Conservation (phyloP, 2,113 vertebrate species). For the Greenwoodochromis staneri region DNA sequence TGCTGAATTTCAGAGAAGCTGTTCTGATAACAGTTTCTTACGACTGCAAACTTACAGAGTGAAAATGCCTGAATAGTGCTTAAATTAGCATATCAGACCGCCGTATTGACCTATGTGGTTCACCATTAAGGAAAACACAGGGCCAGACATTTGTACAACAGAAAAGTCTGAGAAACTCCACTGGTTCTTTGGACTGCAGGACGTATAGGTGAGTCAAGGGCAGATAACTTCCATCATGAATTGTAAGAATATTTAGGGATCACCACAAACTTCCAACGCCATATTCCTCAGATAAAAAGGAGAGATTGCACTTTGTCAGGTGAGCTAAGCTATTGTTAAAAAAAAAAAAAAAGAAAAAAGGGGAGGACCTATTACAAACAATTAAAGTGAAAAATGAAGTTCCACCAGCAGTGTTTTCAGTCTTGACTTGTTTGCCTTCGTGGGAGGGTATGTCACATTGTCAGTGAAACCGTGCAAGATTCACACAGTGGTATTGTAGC, state of each 20-base stretch:
- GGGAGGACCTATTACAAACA: not conserved
- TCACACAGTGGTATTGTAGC: not conserved
- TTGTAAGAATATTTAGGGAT: not conserved
- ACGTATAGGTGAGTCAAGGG: not conserved
- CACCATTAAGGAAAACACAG: not conserved
- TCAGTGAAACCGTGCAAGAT: not conserved
- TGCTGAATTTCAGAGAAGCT: not conserved
- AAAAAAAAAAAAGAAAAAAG: not conserved
- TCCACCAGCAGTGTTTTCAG: not conserved
- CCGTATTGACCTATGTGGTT: not conserved
- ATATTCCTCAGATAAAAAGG: not conserved
- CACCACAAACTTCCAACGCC: not conserved
- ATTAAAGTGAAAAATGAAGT: not conserved
- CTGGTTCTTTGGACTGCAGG: not conserved
- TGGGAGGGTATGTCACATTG: not conserved
- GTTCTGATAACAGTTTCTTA: not conserved
- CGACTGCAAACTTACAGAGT: not conserved
- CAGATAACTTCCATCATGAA: not conserved
- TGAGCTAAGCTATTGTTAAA: not conserved
- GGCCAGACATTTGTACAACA: not conserved
- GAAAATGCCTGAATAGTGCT: not conserved
- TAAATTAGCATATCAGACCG: not conserved
- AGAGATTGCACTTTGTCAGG: not conserved
- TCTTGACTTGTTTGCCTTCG: not conserved
- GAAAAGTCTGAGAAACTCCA: not conserved